Evolutionary conservation across 2,113 vertebrate genomes (phyloP).

Genomic region (Vulpes ferrilata): DNA sequence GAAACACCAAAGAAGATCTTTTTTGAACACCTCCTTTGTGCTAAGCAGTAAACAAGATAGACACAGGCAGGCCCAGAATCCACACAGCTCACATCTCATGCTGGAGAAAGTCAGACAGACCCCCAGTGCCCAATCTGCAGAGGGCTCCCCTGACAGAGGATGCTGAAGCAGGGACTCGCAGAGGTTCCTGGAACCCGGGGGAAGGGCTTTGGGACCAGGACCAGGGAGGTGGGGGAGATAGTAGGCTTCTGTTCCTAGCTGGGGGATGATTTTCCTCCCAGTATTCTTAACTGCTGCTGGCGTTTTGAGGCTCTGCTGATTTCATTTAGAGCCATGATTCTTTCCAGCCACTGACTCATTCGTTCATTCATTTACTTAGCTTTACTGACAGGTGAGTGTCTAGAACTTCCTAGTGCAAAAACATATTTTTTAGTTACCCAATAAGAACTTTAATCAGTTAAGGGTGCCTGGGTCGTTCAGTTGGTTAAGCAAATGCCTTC

Average conservation of each 20-base stretch:
- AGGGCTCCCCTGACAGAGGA: not conserved
- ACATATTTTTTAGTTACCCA: not conserved
- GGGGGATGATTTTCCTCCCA: no score
- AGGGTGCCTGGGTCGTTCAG: no score
- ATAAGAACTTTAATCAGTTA: not conserved
- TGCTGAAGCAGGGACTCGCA: no score
- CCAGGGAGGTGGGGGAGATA: rapidly evolving
- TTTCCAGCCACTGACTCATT: not conserved
- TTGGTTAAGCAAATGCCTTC: no score
- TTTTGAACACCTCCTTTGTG: not conserved
- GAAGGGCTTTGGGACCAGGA: not conserved
- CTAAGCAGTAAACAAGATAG: not conserved
- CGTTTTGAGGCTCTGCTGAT: not conserved
- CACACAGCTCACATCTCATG: not conserved
- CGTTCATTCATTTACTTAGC: not conserved
- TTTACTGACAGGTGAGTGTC: not conserved
- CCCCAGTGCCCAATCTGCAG: rapidly evolving
- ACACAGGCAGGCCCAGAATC: not conserved
- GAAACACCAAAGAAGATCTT: not conserved
- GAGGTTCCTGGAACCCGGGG: not conserved
- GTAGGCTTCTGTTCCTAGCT: rapidly evolving
- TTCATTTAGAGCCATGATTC: not conserved
- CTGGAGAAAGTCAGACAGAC: not conserved
- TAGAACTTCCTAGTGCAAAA: not conserved
- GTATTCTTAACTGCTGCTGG: no score